Evolutionary conservation across 2,113 vertebrate species (phyloP).

Genomic region (Hemiprocne comata): DNA sequence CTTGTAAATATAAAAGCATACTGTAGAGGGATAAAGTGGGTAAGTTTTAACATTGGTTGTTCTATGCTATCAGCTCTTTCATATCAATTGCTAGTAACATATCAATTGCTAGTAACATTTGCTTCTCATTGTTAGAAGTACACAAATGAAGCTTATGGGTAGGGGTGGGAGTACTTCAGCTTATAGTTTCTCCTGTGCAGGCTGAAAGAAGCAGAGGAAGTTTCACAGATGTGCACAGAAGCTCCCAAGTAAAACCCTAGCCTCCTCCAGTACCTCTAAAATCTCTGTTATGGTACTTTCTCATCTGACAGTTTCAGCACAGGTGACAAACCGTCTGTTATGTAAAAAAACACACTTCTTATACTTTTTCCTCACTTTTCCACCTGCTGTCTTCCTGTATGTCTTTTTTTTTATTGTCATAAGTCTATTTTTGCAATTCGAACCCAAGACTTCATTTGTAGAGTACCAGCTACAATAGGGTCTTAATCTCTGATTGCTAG

Average conservation of each 20-base stretch:
- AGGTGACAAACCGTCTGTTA: background rate
- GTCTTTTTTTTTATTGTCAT: background rate
- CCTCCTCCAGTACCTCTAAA: background rate
- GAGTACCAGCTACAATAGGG: background rate
- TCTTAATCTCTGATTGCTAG: background rate
- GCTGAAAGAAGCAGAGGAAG: background rate
- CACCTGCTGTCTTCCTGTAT: background rate
- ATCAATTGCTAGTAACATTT: background rate
- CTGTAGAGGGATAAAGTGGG: background rate
- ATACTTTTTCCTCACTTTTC: background rate
- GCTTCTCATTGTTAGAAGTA: background rate
- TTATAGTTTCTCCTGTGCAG: background rate
- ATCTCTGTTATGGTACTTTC: background rate
- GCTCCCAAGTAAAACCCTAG: background rate
- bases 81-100: background rate
- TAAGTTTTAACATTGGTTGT: background rate
- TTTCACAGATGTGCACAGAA: background rate
- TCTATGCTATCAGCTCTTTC: background rate
- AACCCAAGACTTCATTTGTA: background rate
- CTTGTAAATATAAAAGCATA: accelerated
- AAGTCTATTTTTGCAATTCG: background rate
- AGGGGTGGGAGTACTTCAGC: background rate
- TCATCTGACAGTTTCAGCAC: background rate
- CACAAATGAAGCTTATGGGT: background rate
- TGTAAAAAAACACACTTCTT: background rate